Evolutionary conservation across 1,140 invertebrate species (phyloP), one percentile per base, ranked within the genome.

Genomic region (Drosophila auraria): DNA sequence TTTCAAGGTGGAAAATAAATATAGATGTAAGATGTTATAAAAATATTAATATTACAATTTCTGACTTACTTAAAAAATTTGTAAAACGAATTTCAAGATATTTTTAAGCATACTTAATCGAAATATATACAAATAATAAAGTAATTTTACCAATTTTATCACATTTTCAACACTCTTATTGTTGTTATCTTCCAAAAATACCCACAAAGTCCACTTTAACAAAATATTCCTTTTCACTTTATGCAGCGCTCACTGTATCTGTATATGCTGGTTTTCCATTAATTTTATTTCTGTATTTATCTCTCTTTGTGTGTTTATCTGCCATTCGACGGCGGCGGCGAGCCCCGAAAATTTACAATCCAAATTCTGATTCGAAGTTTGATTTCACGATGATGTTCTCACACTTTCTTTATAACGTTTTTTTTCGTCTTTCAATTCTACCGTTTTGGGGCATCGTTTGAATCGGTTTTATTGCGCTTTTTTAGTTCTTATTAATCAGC

Each of bases 271-370:
- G 68, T 78, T 89, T 87, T 84, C 84, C 84, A 87, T 87, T 87
- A 84, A 87, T 83, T 83, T 83, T 83, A 87, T 87, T 87, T 87
- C 86, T 83, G 84, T 87, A 87, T 87, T 87, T 87, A 87, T 87
- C 84, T 90, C 73, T 84, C 74, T 89, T 75, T 78, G 64, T 87
- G 72, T 86, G 84, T 87, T 87, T 87, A 87, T 87, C 83, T 89
- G 83, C 62, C 70, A 60, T 64, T 68, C 58, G 51, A 64, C 83
- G 33, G 33, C 30, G 63, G 54, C 66, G 66, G 79, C 75, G 69
- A 79, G 80, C 50, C 71, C 64, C 80, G 57, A 63, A 82, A 89
- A 83, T 89, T 89, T 87, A 87, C 83, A 89, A 87, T 80, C 83
- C 80, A 80, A 87, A 87, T 83, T 83, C 83, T 89, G 70, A 78